These are phyloP conservation scores for Malachius bipustulatus DNA, from an alignment of 2,888 invertebrate genomes.

Conservation along the genomic window DNA sequence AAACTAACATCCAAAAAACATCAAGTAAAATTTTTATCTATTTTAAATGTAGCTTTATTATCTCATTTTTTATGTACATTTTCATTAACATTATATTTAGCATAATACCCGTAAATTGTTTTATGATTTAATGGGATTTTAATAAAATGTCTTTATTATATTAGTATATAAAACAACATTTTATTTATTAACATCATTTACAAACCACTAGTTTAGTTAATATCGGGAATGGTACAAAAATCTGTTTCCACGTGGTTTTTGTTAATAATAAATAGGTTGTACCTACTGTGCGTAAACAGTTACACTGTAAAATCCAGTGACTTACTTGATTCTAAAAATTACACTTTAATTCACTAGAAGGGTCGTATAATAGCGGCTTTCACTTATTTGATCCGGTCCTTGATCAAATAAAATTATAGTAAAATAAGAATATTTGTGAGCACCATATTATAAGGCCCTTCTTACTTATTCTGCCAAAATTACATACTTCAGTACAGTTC, in stretches of 20 bases:
- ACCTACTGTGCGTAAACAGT: constrained; percentile 31
- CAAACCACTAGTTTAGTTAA: constrained; percentile 36
- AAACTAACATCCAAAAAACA: constrained; percentile 24
- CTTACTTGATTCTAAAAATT: too few species aligned
- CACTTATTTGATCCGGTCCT: too few species aligned
- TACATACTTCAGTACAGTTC: too few species aligned
- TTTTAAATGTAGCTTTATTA: constrained; percentile 31
- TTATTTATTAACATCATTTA: constrained; percentile 40
- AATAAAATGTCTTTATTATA: constrained; percentile 36
- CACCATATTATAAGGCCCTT: too few species aligned
- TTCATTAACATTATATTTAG: constrained; percentile 33
- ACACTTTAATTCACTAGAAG: too few species aligned
- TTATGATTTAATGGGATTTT: constrained; percentile 33
- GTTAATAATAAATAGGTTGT: constrained; percentile 26
- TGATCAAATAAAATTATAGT: too few species aligned
- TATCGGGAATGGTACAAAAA: constrained; percentile 33
- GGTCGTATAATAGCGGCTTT: too few species aligned
- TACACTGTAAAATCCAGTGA: constrained; percentile 28
- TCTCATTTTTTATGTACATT: constrained; percentile 33
- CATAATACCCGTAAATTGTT: constrained; percentile 35
- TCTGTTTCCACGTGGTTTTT: constrained; percentile 27
- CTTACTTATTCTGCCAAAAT: too few species aligned
- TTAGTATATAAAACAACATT: constrained; percentile 39
- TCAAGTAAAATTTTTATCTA: constrained; percentile 22
- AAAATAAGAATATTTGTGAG: too few species aligned